Evolutionary conservation across 64 coral and sea anemone genomes (phyloP), one percentile per base, ranked within the genome.

Genomic region (Pachyseris speciosa): DNA sequence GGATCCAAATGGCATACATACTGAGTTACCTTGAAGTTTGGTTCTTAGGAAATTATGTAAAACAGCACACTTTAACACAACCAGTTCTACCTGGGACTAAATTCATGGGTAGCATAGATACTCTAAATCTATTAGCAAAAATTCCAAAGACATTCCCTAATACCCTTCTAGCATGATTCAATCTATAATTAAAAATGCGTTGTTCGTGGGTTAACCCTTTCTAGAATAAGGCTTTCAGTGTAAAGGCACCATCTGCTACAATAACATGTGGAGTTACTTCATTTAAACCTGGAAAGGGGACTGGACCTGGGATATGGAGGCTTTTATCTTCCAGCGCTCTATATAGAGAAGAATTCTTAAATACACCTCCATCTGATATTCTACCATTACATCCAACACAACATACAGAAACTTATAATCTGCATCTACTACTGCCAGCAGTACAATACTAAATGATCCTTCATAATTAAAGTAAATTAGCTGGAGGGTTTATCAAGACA

Each of bases 381-480:
- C 50, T 83, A 37, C 51, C 78, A 83, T 51, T 51, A 67, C 58
- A 38, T 29, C 61, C 84, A 20, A 87, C 44, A 49, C 51, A 50
- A 87, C 84, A 66, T 69, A 87, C 25, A 71, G 9, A 49, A 87
- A 87, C 64, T 68, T 87, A 72, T 87, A 87, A 36, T 87, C 36
- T 49, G 67, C 84, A 87, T 87, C 84, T 24, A 49, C 61, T 52
- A 87, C n/a, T 68, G 84, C 84, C 52, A 87, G 64, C 51, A 87
- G 64, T 20, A 87, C 65, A 87, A 73, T 52, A 71, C 48, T 87
- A 49, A 87, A 87, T 53, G 51, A 34, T 30, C 50, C 63, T 43
- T 87, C 71, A 19, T 87, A 87, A 36, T 72, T 87, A 71, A 87
- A 72, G 69, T 87, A 87, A 41, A 48, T 87, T 87, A 43, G 66